Evolutionary conservation across 2,888 invertebrate species (phyloP), one percentile per base, ranked within the genome.

Genomic region (Portevinia maculata): DNA sequence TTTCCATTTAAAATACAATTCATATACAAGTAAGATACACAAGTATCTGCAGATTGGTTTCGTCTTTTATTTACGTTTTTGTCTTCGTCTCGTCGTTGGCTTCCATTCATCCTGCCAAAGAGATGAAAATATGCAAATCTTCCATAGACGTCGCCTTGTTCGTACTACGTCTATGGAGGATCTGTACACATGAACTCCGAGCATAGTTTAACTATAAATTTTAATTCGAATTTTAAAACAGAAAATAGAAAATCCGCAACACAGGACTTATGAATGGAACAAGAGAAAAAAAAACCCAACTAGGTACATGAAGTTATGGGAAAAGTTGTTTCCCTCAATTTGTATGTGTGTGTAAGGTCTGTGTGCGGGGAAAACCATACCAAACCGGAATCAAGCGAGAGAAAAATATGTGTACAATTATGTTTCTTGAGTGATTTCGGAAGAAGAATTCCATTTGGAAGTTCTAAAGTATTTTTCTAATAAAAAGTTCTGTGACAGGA

Each of bases 171-270:
- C n/a, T n/a, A n/a, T n/a, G n/a, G n/a, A n/a, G n/a, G n/a, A n/a
- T n/a, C n/a, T 53, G 53, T 64, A 52, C 65, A 52, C 53, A 67
- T 67, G 67, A 67, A 44, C 55, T 30, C 4, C 11, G 21, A 13
- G 30, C 7, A 52, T 73, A 73, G 73, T 73, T 73, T 73, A 55
- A 73, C 73, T 52, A 62, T 73, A 73, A 73, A 73, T 73, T 64
- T 73, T 73, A 73, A 73, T 73, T 73, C 64, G 73, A 73, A 62
- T 44, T 70, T 52, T 52, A 32, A 70, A 52, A 19, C 9, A 39
- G 37, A n/a, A n/a, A n/a, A n/a, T n/a, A n/a, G 15, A 59, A 50
- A 48, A 57, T 50, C 48, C 50, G 39, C 48, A 70, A 34, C 39
- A 60, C 44, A 21, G 32, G 46, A 70, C 59, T 41, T 52, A 34